Percentiles rank a stretch among this genome's conserved stretches.
Conservation (phyloP, 2,888 invertebrate genomes). For the Parthenolecanium corni region DNA sequence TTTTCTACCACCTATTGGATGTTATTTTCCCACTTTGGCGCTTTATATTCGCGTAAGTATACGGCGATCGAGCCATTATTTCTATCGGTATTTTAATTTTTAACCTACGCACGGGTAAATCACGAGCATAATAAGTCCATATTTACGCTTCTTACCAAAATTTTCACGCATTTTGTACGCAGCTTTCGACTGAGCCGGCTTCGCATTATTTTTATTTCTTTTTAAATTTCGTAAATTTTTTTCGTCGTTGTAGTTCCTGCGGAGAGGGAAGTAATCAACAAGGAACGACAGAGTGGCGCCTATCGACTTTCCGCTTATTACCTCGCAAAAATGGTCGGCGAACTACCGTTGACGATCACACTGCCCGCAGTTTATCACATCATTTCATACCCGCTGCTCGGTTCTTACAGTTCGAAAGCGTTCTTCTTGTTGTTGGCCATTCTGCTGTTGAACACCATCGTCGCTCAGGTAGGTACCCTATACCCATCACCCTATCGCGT, state of each 20-base stretch:
- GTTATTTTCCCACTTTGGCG: slow-evolving; percentile 65
- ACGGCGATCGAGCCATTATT: not conserved
- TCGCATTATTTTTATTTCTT: too few species aligned
- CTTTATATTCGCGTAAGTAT: slow-evolving; percentile 62
- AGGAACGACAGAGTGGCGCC: slow-evolving; percentile 64
- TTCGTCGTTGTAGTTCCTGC: slow-evolving; percentile 51
- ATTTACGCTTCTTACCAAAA: too few species aligned
- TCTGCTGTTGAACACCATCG: slow-evolving; percentile 57
- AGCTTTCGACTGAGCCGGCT: slow-evolving; percentile 4
- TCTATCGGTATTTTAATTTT: not conserved
- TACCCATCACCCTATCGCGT: not conserved
- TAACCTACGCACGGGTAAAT: slow-evolving; percentile 1
- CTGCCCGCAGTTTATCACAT: slow-evolving; percentile 63
- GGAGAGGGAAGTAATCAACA: slow-evolving; percentile 66
- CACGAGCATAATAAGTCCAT: too few species aligned
- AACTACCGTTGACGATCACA: slow-evolving; percentile 60
- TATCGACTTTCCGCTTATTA: slow-evolving; percentile 70
- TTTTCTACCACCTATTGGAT: slow-evolving; percentile 74
- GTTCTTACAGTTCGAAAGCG: slow-evolving; percentile 50
- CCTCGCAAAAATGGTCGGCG: slow-evolving; percentile 69
- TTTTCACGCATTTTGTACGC: slow-evolving; percentile 4
- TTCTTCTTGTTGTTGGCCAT: slow-evolving; percentile 58
- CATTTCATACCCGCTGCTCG: slow-evolving; percentile 66
- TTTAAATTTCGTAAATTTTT: slow-evolving; percentile 46
- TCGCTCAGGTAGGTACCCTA: slow-evolving; percentile 56